Conservation (phyloP, 53 echinoderm and acorn worm species). For the Luidia sarsii region DNA sequence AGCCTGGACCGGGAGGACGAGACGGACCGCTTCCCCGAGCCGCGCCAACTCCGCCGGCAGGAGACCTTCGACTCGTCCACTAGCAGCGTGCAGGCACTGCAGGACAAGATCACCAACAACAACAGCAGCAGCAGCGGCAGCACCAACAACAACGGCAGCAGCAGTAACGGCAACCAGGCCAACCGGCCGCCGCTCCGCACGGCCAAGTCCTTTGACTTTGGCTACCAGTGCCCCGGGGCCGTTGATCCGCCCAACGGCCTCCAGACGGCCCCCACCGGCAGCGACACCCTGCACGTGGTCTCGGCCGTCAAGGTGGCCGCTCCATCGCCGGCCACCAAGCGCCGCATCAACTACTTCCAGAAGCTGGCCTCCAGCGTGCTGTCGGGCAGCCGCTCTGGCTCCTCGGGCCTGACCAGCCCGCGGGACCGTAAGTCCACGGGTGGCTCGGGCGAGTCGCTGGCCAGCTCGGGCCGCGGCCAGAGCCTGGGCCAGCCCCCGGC, state of each 20-base stretch:
- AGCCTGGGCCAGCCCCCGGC: conserved; percentile 12
- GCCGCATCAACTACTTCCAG: conserved; percentile 55
- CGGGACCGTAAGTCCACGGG: conserved; percentile 29
- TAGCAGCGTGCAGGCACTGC: conserved; percentile 46
- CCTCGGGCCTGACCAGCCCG: conserved; percentile 33
- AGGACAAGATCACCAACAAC: conserved; percentile 32
- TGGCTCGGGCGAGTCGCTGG: conserved; percentile 25
- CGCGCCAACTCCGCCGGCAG: conserved; percentile 27
- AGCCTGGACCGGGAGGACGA: conserved; percentile 43
- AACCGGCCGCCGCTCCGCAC: conserved; percentile 36
- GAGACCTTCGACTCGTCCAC: conserved; percentile 42
- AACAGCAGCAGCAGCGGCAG: conserved; percentile 27
- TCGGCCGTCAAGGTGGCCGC: background rate
- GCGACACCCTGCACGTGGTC: conserved; percentile 17
- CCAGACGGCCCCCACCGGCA: conserved; percentile 20
- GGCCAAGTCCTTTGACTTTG: conserved; percentile 38
- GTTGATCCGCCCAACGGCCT: conserved; percentile 20
- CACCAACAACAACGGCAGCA: conserved; percentile 13
- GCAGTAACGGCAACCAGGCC: conserved; percentile 15
- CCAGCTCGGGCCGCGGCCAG: too few species aligned
- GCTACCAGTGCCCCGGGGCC: conserved; percentile 5
- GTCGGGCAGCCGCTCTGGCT: conserved; percentile 45
- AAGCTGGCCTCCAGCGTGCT: conserved; percentile 52
- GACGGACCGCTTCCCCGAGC: conserved; percentile 39
- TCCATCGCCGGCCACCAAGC: conserved; percentile 57